Evolutionary conservation across 2,113 vertebrate species (phyloP), one percentile per base, ranked within the genome.

Genomic region (Toxotes jaculatrix): DNA sequence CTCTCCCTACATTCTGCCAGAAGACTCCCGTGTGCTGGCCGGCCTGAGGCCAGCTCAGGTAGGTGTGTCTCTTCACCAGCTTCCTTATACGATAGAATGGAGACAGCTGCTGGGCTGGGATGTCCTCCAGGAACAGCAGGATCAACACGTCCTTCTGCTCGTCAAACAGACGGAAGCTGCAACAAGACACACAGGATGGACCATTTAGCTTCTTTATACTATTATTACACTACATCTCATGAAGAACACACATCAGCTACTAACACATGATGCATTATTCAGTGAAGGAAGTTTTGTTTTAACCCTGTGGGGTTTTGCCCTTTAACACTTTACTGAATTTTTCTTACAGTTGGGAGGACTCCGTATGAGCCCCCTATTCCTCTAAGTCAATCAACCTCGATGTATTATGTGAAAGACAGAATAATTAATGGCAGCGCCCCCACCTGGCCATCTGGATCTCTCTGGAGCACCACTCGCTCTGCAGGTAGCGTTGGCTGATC

Each of bases 121-220:
- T 92, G 21, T 93, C 91, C 86, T 94, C 92, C 74, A 94, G 68
- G 43, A 94, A 93, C 23, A 94, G 66, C 66, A 94, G 83, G 64
- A 94, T 80, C 66, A 94, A 32, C 13, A 92, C 88, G 61, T 94
- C 92, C 61, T 89, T 86, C 66, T 89, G 73, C 71, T 94, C 94
- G n/a, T 93, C 90, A 69, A 95, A 95, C 16, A 94, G 87, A 6
- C 89, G 82, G 66, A 91, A 94, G 59, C 89, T 93, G 45, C 59
- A 83, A 31, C 8, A n/a, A 21, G 21, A 53, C 19, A 53, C 19
- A 21, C 27, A 60, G 31, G 31, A 34, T 5, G 40, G 17, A 38
- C 14, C 16, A 27, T 27, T 27, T 27, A 27, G 27, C 27, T 27
- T 27, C 27, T 27, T 27, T 27, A 27, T 27, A 27, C 27, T 27